A percentile compares a stretch with the other conserved stretches of the same genome.
phyloP scores from a whole-genome alignment of 2,888 invertebrate genomes.

The Zeuzera pyrina region DNA sequence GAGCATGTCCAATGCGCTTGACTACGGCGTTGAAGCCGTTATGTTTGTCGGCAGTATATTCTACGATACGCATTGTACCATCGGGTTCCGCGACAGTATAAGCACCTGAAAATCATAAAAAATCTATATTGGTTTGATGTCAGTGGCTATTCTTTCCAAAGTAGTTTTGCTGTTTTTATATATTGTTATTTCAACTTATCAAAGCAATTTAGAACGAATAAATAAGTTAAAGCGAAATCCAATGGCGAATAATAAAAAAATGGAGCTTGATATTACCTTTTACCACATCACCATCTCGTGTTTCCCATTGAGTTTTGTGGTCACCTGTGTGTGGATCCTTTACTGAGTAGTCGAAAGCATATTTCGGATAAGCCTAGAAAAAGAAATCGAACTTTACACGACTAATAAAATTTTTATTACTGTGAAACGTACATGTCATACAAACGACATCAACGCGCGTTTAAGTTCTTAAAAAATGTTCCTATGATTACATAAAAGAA shows the following conservation, averaged over 20 bases:
- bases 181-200: too few species aligned
- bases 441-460: slow-evolving; percentile 43
- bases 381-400: slow-evolving; percentile 4
- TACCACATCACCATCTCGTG: slow-evolving; percentile 74
- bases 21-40: slow-evolving; percentile 69
- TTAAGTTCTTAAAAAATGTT: too few species aligned
- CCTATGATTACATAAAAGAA: too few species aligned
- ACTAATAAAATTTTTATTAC: background rate
- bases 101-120: slow-evolving; percentile 41
- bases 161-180: too few species aligned
- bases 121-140: too few species aligned
- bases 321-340: slow-evolving; percentile 76
- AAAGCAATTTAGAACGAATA: too few species aligned
- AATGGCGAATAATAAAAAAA: too few species aligned
- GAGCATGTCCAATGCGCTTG: slow-evolving; percentile 60
- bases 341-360: slow-evolving; percentile 75
- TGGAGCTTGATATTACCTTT: too few species aligned
- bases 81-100: slow-evolving; percentile 66
- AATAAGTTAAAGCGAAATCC: too few species aligned
- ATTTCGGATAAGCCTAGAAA: slow-evolving; percentile 72
- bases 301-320: slow-evolving; percentile 74
- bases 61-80: slow-evolving; percentile 65
- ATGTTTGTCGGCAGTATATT: slow-evolving; percentile 66
- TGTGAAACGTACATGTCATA: slow-evolving; percentile 8
- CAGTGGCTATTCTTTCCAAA: too few species aligned